phyloP scores from a whole-genome alignment of 2,113 vertebrate genomes.

The Triplophysa dalaica region DNA sequence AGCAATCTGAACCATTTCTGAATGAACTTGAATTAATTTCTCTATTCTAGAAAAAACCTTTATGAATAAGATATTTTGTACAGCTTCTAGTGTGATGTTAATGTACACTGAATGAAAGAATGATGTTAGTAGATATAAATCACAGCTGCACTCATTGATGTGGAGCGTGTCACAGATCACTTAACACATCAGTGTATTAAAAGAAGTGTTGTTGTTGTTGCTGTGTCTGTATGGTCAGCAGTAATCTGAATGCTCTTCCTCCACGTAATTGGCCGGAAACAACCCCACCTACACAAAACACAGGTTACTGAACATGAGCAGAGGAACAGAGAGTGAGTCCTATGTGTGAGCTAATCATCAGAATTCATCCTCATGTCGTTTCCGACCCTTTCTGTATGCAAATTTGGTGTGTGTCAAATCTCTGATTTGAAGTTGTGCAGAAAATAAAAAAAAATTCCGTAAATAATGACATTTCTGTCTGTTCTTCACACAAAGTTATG shows the following conservation, averaged over 20 bases:
- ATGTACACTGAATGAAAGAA: too few relatives aligned
- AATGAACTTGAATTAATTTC: too few relatives aligned
- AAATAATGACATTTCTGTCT: too few relatives aligned
- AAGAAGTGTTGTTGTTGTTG: not conserved
- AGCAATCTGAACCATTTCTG: not conserved
- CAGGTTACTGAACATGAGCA: not conserved
- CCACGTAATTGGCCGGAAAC: slow-evolving; percentile 93
- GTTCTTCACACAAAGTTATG: too few relatives aligned
- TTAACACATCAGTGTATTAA: not conserved
- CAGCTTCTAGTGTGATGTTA: too few relatives aligned
- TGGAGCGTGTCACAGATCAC: too few relatives aligned
- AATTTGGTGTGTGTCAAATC: not conserved
- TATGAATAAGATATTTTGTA: too few relatives aligned
- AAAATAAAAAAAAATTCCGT: too few relatives aligned
- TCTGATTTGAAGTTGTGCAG: too few relatives aligned
- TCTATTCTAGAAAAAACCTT: too few relatives aligned
- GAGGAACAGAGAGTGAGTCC: not conserved
- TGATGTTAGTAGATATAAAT: too few relatives aligned
- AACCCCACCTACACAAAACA: slow-evolving; percentile 78
- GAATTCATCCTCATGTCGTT: not conserved
- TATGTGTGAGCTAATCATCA: not conserved
- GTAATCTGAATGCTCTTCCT: slow-evolving; percentile 92
- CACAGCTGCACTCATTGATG: too few relatives aligned
- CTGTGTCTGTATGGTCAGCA: slow-evolving; percentile 74
- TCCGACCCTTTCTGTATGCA: not conserved